Evolutionary conservation across 2,113 vertebrate species (phyloP), one percentile per base, ranked within the genome.

Genomic region (Nothocercus nigrocapillus): DNA sequence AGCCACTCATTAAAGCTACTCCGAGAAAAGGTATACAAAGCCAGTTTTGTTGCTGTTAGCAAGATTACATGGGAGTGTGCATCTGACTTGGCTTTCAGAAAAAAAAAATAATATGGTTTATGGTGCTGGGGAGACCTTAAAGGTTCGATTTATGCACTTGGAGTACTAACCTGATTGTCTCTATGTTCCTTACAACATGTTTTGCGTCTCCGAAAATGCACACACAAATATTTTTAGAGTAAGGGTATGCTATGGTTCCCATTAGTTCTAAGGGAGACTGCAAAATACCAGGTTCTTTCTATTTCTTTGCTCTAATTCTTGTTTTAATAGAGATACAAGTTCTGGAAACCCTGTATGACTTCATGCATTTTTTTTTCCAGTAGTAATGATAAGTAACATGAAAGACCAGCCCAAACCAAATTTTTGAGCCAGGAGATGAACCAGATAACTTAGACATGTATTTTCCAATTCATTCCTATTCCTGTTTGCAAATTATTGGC

Each of bases 201-300:
- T 84, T 96, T 93, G 47, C 72, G 62, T 79, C 66, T 94, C 83
- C 11, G 75, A 53, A 95, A 90, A 86, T n/a, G 47, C 76, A 82
- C 66, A 79, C 30, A 25, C 72, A 69, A 92, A 18, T 93, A 67
- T 83, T 94, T 94, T 93, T 64, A 66, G 82, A 32, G 56, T 47
- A 81, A 80, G 51, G 19, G 44, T 61, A 72, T 83, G 68, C 75
- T 83, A 34, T 75, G 85, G 80, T 68, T 78, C 66, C 61, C 82
- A 94, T 88, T 69, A 82, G 69, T 86, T 92, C 42, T 25, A 91
- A 85, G 80, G 73, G 88, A 93, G 92, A 95, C 69, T 95, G 93
- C 95, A 95, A 94, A 92, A 96, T 76, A 87, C 88, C 85, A 94
- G 92, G 56, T 97, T 95, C 83, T 91, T 54, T 58, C 82, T 58